phyloP scores from a whole-genome alignment of 2,113 vertebrate species.

The Seriola dumerili region DNA sequence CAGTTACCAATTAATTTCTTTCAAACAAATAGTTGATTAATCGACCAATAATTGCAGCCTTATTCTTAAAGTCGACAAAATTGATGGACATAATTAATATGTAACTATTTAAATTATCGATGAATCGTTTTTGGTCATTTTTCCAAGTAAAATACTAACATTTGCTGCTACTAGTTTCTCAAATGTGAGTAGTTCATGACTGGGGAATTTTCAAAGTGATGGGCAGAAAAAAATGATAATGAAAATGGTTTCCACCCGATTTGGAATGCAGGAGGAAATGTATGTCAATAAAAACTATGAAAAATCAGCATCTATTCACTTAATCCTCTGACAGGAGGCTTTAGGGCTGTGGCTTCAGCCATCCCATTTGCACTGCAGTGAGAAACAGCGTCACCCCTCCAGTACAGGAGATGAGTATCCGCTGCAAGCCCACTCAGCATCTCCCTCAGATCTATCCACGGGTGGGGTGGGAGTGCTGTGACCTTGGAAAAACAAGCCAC shows the following conservation, averaged over 20 bases:
- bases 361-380: constrained; percentile 20
- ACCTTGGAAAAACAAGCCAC: constrained; percentile 81
- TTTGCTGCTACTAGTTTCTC: background rate
- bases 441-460: constrained; percentile 61
- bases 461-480: constrained; percentile 65
- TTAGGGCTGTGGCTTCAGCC: background rate
- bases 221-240: background rate
- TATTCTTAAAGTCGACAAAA: background rate
- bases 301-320: too few relatives aligned
- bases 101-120: background rate
- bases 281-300: background rate
- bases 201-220: too few relatives aligned
- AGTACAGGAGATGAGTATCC: constrained; percentile 47
- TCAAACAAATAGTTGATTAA: background rate
- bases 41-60: background rate
- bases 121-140: background rate
- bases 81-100: background rate
- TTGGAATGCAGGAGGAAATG: background rate
- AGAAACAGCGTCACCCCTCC: constrained; percentile 18
- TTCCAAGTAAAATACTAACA: background rate
- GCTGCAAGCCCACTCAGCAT: constrained; percentile 59
- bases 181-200: too few relatives aligned
- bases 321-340: constrained; percentile 8
- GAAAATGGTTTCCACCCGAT: background rate
- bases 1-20: background rate